These are phyloP conservation scores for Gasterosteus aculeatus DNA, from an alignment of 2,113 vertebrate genomes.

Conservation along the genomic window DNA sequence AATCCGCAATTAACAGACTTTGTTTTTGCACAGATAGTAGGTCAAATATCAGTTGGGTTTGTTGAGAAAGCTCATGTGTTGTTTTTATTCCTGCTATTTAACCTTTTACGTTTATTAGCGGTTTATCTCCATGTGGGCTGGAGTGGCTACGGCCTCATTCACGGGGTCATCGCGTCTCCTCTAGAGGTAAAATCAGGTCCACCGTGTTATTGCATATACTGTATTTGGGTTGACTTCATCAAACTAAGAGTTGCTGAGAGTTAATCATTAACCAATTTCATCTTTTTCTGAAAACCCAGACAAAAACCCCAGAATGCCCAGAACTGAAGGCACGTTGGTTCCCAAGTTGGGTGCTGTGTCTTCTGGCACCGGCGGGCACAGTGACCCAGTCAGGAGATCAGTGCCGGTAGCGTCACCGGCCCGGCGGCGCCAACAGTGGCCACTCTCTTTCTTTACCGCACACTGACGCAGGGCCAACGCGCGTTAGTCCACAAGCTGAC, in stretches of 20 bases:
- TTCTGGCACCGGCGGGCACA: constrained; percentile 40
- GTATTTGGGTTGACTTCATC: no score
- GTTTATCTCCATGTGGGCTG: no score
- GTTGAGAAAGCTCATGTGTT: background rate
- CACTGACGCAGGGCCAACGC: constrained; percentile 32
- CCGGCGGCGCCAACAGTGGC: constrained; percentile 50
- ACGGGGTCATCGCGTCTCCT: background rate
- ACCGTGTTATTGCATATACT: no score
- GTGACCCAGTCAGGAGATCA: constrained; percentile 59
- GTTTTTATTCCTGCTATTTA: background rate
- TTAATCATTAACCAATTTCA: background rate
- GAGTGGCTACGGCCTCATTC: background rate
- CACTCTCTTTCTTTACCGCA: constrained; percentile 24
- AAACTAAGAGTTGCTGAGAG: no score
- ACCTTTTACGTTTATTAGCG: background rate
- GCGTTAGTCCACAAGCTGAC: constrained; percentile 9
- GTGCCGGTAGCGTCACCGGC: constrained; percentile 49
- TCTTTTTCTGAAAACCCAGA: background rate
- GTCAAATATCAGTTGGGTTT: background rate
- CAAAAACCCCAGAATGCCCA: background rate
- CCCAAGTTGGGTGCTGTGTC: constrained; percentile 25
- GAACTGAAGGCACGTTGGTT: constrained; percentile 22
- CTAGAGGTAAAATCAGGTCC: no score
- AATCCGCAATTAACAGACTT: background rate
- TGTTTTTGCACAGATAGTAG: background rate